Conservation (phyloP, 1,140 invertebrate genomes). For the Drosophila pandora region DNA sequence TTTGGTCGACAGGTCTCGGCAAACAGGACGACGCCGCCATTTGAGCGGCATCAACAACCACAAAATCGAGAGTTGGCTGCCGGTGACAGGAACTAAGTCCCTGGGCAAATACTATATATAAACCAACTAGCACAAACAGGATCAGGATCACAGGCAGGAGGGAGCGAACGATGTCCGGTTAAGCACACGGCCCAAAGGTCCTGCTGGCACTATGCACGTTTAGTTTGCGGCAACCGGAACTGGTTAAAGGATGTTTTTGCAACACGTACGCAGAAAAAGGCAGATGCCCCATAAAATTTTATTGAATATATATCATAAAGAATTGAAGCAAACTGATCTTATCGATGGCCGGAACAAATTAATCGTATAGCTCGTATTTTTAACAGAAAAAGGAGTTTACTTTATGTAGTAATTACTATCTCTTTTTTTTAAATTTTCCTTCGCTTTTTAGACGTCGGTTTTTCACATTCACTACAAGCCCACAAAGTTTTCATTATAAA, state of each 20-base stretch:
- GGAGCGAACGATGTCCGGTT: slow-evolving; percentile 36
- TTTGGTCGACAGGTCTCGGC: slow-evolving; percentile 83
- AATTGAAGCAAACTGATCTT: not conserved
- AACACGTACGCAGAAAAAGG: not conserved
- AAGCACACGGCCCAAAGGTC: slow-evolving; percentile 15
- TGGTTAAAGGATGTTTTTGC: slow-evolving; percentile 12
- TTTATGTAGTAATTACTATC: no score
- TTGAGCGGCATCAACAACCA: slow-evolving; percentile 37
- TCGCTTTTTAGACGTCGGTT: not conserved
- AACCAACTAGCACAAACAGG: slow-evolving; percentile 38
- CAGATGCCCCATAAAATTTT: not conserved
- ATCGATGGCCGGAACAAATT: not conserved
- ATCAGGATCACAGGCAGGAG: slow-evolving; percentile 13
- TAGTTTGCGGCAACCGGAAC: slow-evolving; percentile 14
- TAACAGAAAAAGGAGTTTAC: no score
- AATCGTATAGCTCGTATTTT: not conserved
- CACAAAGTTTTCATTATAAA: slow-evolving; percentile 13
- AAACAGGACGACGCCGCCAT: slow-evolving; percentile 71
- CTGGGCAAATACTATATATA: slow-evolving; percentile 35
- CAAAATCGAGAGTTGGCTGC: slow-evolving; percentile 41
- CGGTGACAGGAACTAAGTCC: slow-evolving; percentile 58
- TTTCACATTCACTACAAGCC: not conserved
- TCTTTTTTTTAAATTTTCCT: not conserved
- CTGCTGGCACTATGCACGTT: not conserved
- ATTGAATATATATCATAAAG: not conserved